Conservation (phyloP, 2,113 vertebrate species). For the Zingel zingel region DNA sequence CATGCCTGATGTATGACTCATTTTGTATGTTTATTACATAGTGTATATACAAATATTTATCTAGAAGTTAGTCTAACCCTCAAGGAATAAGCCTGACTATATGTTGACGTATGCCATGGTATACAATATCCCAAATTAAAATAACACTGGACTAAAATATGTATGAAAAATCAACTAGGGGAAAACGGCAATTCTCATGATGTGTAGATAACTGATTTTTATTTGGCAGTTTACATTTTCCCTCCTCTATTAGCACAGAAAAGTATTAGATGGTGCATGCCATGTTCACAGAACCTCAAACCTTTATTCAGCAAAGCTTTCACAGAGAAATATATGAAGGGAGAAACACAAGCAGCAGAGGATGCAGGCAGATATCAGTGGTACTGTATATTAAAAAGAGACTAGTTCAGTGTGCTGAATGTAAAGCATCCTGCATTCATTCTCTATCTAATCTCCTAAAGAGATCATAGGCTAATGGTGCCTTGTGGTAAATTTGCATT, state of each 20-base stretch:
- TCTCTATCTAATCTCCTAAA: slow-evolving; percentile 66
- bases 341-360: slow-evolving; percentile 82
- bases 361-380: slow-evolving; percentile 82
- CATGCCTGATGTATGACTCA: not conserved
- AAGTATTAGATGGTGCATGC: slow-evolving; percentile 71
- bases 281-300: slow-evolving; percentile 84
- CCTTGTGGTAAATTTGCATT: slow-evolving; percentile 65
- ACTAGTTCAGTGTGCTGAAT: slow-evolving; percentile 77
- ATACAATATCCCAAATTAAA: not conserved
- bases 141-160: not conserved
- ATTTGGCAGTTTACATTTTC: slow-evolving; percentile 78
- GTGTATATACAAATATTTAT: too few species aligned
- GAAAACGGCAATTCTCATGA: slow-evolving; percentile 43
- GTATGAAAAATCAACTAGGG: slow-evolving; percentile 13
- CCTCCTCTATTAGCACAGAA: slow-evolving; percentile 69
- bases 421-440: slow-evolving; percentile 75
- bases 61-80: not conserved
- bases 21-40: not conserved
- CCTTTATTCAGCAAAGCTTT: slow-evolving; percentile 86
- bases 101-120: not conserved
- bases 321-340: slow-evolving; percentile 85
- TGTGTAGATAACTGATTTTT: slow-evolving; percentile 77
- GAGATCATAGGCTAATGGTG: slow-evolving; percentile 72
- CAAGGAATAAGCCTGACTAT: not conserved
- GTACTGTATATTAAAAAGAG: slow-evolving; percentile 79